These are phyloP conservation scores for Montipora foliosa DNA, from an alignment of 64 coral and sea anemone species.

Conservation along the genomic window DNA sequence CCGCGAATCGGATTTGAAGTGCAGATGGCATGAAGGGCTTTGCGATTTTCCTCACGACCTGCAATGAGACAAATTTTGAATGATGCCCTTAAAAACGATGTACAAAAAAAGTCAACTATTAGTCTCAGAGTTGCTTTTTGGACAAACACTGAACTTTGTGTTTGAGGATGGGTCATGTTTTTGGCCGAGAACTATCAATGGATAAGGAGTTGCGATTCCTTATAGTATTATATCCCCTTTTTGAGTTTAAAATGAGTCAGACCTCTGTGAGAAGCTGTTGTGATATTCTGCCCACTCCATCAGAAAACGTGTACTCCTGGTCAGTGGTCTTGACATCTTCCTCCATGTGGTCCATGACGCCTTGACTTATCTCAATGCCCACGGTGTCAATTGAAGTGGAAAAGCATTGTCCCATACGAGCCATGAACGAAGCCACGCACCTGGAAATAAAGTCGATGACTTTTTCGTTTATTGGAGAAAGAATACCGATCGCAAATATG, in stretches of 20 bases:
- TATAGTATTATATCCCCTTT: too few species aligned
- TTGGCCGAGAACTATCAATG: too few species aligned
- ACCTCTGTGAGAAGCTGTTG: conserved; percentile 74
- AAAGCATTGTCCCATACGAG: conserved; percentile 98
- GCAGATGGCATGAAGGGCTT: conserved; percentile 86
- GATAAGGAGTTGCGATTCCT: too few species aligned
- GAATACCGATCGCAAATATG: too few species aligned
- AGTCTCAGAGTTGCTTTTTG: too few species aligned
- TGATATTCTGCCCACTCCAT: conserved; percentile 92
- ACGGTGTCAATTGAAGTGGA: conserved; percentile 92
- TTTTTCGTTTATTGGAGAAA: too few species aligned
- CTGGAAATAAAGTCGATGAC: conserved; percentile 10
- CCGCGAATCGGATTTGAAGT: conserved; percentile 98
- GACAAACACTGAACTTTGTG: too few species aligned
- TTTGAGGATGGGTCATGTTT: too few species aligned
- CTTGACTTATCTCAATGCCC: conserved; percentile 75
- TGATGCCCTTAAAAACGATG: background rate
- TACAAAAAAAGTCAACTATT: too few species aligned
- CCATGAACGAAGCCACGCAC: conserved; percentile 91
- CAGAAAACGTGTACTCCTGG: conserved; percentile 82
- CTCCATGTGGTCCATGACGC: conserved; percentile 28
- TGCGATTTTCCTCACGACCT: conserved; percentile 81
- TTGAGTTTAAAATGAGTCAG: too few species aligned
- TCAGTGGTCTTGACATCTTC: conserved; percentile 74
- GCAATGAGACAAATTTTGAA: background rate